phyloP scores from a whole-genome alignment of 2,888 invertebrate species.

The Tinea semifulvella region DNA sequence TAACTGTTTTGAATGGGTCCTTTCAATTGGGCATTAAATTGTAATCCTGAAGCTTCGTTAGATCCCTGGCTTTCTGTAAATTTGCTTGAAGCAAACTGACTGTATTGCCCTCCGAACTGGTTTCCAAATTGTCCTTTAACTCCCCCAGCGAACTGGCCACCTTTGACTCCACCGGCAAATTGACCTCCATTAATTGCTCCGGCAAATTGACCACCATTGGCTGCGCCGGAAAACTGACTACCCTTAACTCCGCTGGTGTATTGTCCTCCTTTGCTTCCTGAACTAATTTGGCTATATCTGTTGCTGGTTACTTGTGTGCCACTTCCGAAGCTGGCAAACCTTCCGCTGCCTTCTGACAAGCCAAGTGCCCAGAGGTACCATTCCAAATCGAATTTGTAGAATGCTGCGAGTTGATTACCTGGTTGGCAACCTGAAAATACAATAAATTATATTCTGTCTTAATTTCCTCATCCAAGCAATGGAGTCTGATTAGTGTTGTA shows the following conservation, averaged over 20 bases:
- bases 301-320: constrained; percentile 31
- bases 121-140: constrained; percentile 24
- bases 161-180: constrained; percentile 18
- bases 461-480: too few relatives aligned
- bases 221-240: not conserved
- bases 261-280: not conserved
- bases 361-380: constrained; percentile 66
- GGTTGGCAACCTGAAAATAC: constrained; percentile 60
- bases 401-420: constrained; percentile 64
- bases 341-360: constrained; percentile 38
- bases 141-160: constrained; percentile 19
- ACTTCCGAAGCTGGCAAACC: constrained; percentile 40
- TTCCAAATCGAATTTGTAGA: constrained; percentile 69
- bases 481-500: too few relatives aligned
- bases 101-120: constrained; percentile 24
- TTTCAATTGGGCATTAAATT: constrained; percentile 31
- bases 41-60: constrained; percentile 17
- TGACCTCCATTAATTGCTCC: not conserved
- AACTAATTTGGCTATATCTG: constrained; percentile 20
- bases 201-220: not conserved
- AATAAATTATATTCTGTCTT: too few relatives aligned
- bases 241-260: not conserved
- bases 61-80: constrained; percentile 4
- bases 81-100: constrained; percentile 18
- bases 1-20: constrained; percentile 42